These are phyloP conservation scores for Mellivora capensis DNA, from an alignment of 2,113 vertebrate species.

Conservation along the genomic window DNA sequence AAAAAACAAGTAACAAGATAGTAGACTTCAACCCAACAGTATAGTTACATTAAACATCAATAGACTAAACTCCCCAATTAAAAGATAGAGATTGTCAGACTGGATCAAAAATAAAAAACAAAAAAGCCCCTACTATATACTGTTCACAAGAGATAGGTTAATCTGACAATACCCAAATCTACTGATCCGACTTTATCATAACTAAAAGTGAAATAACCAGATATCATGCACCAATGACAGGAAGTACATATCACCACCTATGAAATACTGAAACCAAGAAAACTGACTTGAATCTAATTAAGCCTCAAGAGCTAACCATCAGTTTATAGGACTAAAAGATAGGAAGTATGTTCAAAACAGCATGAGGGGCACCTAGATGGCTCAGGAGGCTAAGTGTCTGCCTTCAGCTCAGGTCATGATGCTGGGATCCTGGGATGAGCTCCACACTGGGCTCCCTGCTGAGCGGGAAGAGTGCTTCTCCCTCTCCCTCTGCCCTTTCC, in stretches of 20 bases:
- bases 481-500: too few relatives aligned
- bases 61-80: not conserved
- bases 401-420: too few relatives aligned
- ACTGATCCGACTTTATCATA: not conserved
- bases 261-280: constrained; percentile 5
- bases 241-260: not conserved
- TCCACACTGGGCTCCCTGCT: too few relatives aligned
- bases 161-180: not conserved
- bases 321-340: not conserved
- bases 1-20: not conserved
- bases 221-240: not conserved
- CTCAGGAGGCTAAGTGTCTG: too few relatives aligned
- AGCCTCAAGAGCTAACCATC: not conserved
- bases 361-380: too few relatives aligned
- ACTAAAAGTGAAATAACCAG: not conserved
- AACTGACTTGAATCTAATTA: constrained; percentile 8
- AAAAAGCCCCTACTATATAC: not conserved
- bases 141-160: not conserved
- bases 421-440: too few relatives aligned
- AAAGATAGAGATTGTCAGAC: not conserved
- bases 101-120: not conserved
- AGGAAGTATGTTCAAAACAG: not conserved
- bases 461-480: too few relatives aligned
- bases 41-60: not conserved
- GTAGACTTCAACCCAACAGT: not conserved